Evolutionary conservation across 2,797 vertebrate genomes (phyloP).

Genomic region (Benthosema pterotum): DNA sequence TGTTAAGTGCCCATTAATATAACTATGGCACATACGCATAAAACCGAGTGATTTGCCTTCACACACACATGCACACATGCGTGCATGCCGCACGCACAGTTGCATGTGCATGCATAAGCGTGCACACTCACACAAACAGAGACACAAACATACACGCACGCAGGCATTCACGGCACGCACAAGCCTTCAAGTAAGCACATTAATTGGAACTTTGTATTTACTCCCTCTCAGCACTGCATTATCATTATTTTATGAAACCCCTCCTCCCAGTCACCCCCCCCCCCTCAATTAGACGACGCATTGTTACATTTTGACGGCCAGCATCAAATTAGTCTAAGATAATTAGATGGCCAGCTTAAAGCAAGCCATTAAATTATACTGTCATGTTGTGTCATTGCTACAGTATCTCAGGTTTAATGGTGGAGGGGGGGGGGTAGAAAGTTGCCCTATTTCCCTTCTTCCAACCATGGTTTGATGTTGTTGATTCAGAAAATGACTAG

Average conservation of each 20-base stretch:
- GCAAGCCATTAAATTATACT: slow-evolving; percentile 52
- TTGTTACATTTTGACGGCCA: slow-evolving; percentile 59
- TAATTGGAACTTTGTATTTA: not conserved
- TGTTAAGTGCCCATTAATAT: slow-evolving; percentile 18
- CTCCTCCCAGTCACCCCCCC: not conserved
- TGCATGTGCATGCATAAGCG: not conserved
- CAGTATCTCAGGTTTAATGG: slow-evolving; percentile 29
- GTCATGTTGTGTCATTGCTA: slow-evolving; percentile 52
- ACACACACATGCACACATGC: not conserved
- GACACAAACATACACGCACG: not conserved
- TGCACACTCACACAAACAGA: slow-evolving; percentile 12
- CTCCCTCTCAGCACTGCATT: slow-evolving; percentile 12
- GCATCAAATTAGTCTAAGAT: slow-evolving; percentile 60
- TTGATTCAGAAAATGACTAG: slow-evolving; percentile 16
- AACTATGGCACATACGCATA: slow-evolving; percentile 7
- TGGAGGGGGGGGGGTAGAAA: not conserved
- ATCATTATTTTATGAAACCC: slow-evolving; percentile 27
- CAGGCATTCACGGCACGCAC: not conserved
- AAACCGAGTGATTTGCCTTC: not conserved
- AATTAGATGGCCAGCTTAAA: slow-evolving; percentile 60
- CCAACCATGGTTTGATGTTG: slow-evolving; percentile 30
- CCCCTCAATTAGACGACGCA: slow-evolving; percentile 45
- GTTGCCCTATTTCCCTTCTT: slow-evolving; percentile 22
- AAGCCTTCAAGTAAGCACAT: not conserved
- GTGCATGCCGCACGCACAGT: too few species aligned